A percentile compares a stretch with the other conserved stretches of the same genome.
Conservation (phyloP, 2,113 vertebrate species). For the Hemibagrus wyckioides region DNA sequence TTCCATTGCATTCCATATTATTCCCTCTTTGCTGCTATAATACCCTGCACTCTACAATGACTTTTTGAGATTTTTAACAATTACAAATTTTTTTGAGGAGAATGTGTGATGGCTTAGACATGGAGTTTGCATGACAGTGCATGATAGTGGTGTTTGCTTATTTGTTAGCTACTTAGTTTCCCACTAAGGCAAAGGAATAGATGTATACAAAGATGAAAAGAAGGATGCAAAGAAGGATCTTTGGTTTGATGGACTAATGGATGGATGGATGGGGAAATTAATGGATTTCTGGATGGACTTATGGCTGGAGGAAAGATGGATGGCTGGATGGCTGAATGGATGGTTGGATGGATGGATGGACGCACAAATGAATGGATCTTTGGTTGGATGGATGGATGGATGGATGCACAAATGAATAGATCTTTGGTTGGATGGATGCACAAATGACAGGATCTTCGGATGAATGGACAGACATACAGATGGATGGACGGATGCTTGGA, state of each 20-base stretch:
- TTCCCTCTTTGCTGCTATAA: background rate
- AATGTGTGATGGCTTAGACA: background rate
- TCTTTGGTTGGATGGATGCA: background rate
- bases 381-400: background rate
- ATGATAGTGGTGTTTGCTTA: background rate
- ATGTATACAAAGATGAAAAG: background rate
- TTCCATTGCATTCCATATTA: background rate
- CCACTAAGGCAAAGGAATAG: background rate
- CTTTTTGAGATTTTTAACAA: too few species aligned
- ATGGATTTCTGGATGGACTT: background rate
- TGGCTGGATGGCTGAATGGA: background rate
- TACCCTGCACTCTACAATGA: too few species aligned
- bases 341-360: background rate
- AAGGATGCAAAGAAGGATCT: background rate
- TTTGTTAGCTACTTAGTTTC: background rate
- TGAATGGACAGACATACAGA: background rate
- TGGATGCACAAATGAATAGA: background rate
- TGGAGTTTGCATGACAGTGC: background rate
- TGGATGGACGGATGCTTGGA: too few species aligned
- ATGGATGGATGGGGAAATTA: background rate
- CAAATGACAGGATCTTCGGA: background rate
- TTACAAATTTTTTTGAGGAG: background rate
- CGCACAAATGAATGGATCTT: background rate
- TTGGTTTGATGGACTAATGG: too few species aligned
- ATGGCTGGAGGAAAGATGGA: too few species aligned